A percentile compares a stretch with the other conserved stretches of the same genome.
These are phyloP conservation scores for Rhamphomyia laevipes DNA, from an alignment of 2,888 invertebrate species.

Conservation along the genomic window DNA sequence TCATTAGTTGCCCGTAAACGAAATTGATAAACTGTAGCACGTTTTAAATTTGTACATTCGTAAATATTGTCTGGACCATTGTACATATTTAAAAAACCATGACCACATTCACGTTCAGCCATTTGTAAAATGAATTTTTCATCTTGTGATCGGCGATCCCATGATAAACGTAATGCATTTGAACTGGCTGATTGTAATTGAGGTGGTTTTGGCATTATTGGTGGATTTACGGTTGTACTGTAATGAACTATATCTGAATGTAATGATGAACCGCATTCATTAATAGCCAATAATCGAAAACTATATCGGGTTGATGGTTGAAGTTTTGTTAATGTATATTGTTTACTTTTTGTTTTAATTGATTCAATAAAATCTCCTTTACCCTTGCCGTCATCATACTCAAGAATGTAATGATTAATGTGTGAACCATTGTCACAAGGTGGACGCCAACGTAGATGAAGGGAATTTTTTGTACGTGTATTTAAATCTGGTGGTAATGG, in stretches of 20 bases:
- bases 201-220: conserved; percentile 68
- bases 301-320: conserved; percentile 68
- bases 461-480: conserved; percentile 55
- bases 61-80: conserved; percentile 61
- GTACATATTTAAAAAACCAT: conserved; percentile 70
- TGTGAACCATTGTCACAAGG: conserved; percentile 70
- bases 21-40: conserved; percentile 73
- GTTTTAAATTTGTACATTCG: conserved; percentile 52
- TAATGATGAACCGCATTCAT: conserved; percentile 63
- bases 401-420: conserved; percentile 62
- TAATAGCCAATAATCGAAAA: conserved; percentile 73
- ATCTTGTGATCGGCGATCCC: conserved; percentile 64
- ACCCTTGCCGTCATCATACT: conserved; percentile 60
- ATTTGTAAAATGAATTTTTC: conserved; percentile 75
- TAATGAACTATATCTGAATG: conserved; percentile 57
- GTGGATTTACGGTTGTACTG: conserved; percentile 70
- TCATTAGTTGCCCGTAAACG: conserved; percentile 70
- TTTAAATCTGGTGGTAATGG: conserved; percentile 61
- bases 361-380: conserved; percentile 61
- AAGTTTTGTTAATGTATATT: conserved; percentile 62
- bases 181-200: conserved; percentile 50
- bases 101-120: conserved; percentile 54
- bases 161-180: conserved; percentile 54
- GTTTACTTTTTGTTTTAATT: conserved; percentile 59
- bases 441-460: conserved; percentile 60